Percentiles rank a stretch among this genome's conserved stretches.
These are phyloP conservation scores for Theristicus caerulescens DNA, from an alignment of 2,113 vertebrate species.

Conservation along the genomic window DNA sequence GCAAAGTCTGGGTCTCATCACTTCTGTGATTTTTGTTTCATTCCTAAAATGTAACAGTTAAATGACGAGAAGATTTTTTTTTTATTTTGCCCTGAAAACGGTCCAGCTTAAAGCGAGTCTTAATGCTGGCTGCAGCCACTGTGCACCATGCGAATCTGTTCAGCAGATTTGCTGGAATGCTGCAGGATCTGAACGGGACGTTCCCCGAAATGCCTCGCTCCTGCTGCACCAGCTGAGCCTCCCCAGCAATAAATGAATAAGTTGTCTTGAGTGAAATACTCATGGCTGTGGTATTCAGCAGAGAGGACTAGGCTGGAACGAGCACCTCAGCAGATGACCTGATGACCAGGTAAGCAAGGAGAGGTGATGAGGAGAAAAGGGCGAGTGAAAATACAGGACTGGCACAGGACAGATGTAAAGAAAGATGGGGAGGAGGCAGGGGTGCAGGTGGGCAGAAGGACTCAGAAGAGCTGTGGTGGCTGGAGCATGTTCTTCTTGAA, in stretches of 20 bases:
- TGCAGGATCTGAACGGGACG: not conserved
- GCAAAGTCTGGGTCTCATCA: not conserved
- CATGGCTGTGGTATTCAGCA: not conserved
- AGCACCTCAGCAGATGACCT: not conserved
- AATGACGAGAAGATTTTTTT: not conserved
- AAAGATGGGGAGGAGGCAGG: not conserved
- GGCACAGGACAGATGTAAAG: not conserved
- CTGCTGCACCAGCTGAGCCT: not conserved
- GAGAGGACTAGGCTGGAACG: not conserved
- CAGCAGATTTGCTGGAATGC: accelerated
- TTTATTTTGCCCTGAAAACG: not conserved
- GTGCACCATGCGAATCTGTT: not conserved
- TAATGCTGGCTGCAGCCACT: not conserved
- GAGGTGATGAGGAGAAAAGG: not conserved
- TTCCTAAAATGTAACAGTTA: not conserved
- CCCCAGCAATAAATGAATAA: not conserved
- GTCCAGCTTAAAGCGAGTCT: not conserved
- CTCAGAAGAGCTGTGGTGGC: not conserved
- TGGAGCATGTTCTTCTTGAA: not conserved
- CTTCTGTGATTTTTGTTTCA: not conserved
- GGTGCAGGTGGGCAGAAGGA: accelerated
- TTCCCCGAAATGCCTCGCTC: not conserved
- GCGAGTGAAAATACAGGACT: not conserved
- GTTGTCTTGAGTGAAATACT: not conserved
- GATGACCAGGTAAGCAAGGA: not conserved